Evolutionary conservation across 2,888 invertebrate species (phyloP).

Genomic region (Aphodius granarius): DNA sequence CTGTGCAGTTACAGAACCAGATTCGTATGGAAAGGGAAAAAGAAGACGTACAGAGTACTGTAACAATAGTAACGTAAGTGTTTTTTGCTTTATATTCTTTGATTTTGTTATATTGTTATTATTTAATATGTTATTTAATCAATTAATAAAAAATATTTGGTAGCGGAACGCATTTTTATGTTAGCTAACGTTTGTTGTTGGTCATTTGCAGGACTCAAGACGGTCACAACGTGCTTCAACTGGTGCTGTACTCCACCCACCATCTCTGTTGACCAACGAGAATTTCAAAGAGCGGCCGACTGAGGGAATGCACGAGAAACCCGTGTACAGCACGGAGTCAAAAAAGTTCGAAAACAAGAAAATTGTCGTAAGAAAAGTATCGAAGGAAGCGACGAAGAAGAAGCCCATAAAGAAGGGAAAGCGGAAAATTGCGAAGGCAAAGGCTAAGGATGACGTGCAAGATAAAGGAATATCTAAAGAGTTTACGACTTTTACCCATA

Average conservation of each 20-base stretch:
- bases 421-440: conserved; percentile 31
- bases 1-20: conserved; percentile 4
- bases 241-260: conserved; percentile 36
- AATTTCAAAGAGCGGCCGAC: conserved; percentile 42
- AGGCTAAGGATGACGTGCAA: conserved; percentile 30
- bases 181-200: conserved; percentile 1
- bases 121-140: no score
- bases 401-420: conserved; percentile 22
- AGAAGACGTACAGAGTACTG: neutral
- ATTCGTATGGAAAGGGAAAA: conserved; percentile 1
- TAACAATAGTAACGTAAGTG: neutral
- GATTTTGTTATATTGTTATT: no score
- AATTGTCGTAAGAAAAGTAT: conserved; percentile 24
- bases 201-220: conserved; percentile 6
- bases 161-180: no score
- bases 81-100: no score
- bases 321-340: conserved; percentile 44
- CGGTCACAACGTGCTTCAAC: conserved; percentile 32
- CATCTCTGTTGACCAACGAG: conserved; percentile 29
- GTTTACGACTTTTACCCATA: conserved; percentile 37
- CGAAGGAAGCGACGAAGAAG: conserved; percentile 13
- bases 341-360: conserved; percentile 41
- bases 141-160: no score
- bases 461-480: conserved; percentile 34
- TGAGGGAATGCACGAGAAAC: conserved; percentile 47